These are phyloP conservation scores for Omphaloscelis lunosa DNA, from an alignment of 2,888 invertebrate genomes.

Conservation along the genomic window DNA sequence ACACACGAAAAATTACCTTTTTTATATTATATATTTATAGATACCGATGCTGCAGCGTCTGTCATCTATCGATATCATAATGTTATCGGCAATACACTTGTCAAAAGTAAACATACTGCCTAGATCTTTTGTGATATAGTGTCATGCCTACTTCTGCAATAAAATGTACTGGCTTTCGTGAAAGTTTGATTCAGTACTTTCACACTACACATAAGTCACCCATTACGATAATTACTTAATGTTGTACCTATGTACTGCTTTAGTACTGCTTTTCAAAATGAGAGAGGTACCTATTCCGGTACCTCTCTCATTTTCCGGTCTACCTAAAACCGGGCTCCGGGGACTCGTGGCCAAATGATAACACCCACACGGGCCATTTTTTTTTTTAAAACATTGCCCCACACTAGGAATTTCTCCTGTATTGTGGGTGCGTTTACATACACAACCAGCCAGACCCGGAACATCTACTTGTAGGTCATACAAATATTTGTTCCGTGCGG, in stretches of 20 bases:
- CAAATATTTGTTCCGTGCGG: too few species aligned
- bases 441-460: too few species aligned
- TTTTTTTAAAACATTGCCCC: too few species aligned
- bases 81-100: constrained; percentile 22
- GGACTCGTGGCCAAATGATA: too few species aligned
- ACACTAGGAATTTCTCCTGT: too few species aligned
- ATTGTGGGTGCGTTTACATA: too few species aligned
- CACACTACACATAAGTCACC: not conserved
- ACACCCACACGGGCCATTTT: too few species aligned
- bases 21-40: not conserved
- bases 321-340: too few species aligned
- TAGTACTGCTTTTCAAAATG: not conserved
- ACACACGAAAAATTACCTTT: not conserved
- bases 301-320: too few species aligned
- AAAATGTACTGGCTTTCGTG: not conserved
- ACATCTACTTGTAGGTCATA: too few species aligned
- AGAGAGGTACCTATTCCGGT: not conserved
- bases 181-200: not conserved
- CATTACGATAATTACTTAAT: not conserved
- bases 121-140: constrained; percentile 17
- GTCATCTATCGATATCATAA: constrained; percentile 19
- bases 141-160: not conserved
- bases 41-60: constrained; percentile 3
- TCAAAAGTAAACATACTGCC: constrained; percentile 1
- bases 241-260: too few species aligned